These are phyloP conservation scores for Ditylenchus weischeri DNA, from an alignment of 2,888 invertebrate genomes.

Conservation along the genomic window DNA sequence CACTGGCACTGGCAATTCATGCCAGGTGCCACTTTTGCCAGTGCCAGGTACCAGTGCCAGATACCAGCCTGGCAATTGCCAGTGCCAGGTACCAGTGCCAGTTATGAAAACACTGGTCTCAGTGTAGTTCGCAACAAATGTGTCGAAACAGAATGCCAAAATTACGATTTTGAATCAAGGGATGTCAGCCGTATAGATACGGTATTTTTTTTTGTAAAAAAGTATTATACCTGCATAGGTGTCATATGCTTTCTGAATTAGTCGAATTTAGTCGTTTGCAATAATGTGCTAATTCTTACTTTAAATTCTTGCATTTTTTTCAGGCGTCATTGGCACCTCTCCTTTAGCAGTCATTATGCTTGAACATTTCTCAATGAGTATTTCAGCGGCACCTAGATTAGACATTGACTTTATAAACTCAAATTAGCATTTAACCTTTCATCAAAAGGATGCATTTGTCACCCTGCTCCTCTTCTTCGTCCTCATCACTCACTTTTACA, in stretches of 20 bases:
- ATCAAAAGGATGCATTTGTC: slow-evolving; percentile 38
- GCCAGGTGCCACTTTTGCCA: no score
- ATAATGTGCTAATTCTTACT: slow-evolving; percentile 11
- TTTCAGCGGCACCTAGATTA: slow-evolving; percentile 38
- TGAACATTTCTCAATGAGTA: slow-evolving; percentile 44
- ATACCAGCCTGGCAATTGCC: no score
- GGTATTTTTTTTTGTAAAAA: no score
- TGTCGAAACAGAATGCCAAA: no score
- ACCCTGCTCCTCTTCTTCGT: slow-evolving; percentile 11
- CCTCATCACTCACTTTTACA: slow-evolving; percentile 20
- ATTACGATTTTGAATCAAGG: no score
- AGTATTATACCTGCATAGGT: slow-evolving; percentile 30
- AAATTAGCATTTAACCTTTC: slow-evolving; percentile 32
- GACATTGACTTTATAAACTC: no score
- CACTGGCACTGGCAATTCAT: no score
- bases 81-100: no score
- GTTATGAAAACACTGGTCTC: no score
- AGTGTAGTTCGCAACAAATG: no score
- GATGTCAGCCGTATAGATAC: no score
- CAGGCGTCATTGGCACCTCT: slow-evolving; percentile 3
- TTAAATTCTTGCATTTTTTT: slow-evolving; percentile 34
- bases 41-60: no score
- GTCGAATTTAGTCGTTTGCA: background rate
- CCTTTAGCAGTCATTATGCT: slow-evolving; percentile 23
- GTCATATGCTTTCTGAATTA: slow-evolving; percentile 40